These are phyloP conservation scores for Lucilia sericata DNA, from an alignment of 1,140 invertebrate genomes.

Conservation along the genomic window DNA sequence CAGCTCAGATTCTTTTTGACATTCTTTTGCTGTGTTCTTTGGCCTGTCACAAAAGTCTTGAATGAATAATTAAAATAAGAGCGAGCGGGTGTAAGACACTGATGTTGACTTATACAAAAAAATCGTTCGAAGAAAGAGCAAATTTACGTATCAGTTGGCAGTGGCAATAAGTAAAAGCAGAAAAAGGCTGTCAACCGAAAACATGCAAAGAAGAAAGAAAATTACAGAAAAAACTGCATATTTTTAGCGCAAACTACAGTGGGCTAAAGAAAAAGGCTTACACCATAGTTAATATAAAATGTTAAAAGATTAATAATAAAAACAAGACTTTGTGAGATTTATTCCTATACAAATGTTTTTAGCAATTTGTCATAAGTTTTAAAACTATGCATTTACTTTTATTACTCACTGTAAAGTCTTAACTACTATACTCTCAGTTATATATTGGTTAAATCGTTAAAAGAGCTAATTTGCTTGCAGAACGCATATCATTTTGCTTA, in stretches of 20 bases:
- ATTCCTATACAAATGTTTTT: no score
- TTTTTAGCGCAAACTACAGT: not conserved
- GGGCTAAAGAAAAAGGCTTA: not conserved
- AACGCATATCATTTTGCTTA: conserved; percentile 8
- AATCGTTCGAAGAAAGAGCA: no score
- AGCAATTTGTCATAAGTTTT: not conserved
- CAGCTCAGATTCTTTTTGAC: not conserved
- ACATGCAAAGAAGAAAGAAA: not conserved
- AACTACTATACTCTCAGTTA: not conserved
- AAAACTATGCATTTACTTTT: not conserved
- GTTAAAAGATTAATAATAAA: no score
- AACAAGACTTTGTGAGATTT: no score
- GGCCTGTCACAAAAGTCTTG: not conserved
- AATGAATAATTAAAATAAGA: not conserved
- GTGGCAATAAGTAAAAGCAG: no score
- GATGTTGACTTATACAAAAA: not conserved
- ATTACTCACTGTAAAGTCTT: not conserved
- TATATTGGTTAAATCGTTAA: not conserved
- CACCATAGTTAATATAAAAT: not conserved
- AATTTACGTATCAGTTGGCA: not conserved
- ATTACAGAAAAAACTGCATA: not conserved
- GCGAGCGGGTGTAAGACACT: not conserved
- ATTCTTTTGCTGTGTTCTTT: not conserved
- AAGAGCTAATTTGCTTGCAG: conserved; percentile 14
- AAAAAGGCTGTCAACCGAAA: not conserved